Conservation (phyloP, 2,113 vertebrate species). For the Ictalurus punctatus region DNA sequence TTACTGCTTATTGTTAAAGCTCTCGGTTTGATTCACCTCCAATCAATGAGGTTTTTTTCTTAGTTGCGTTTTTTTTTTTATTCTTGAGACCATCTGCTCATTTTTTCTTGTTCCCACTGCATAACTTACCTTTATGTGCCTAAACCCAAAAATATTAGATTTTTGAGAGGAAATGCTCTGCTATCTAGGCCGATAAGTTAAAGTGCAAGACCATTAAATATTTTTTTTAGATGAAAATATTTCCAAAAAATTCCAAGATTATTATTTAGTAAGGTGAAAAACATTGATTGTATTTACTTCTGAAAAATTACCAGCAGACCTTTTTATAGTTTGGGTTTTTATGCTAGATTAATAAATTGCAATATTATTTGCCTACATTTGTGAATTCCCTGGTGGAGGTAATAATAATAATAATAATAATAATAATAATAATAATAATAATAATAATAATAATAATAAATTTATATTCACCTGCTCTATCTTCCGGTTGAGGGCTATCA, state of each 20-base stretch:
- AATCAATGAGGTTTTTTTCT: background rate
- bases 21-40: background rate
- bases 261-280: too few species aligned
- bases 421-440: background rate
- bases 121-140: background rate
- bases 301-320: too few species aligned
- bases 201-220: background rate
- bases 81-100: background rate
- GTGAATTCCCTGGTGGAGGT: background rate
- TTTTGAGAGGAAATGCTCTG: background rate
- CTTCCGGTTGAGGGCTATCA: background rate
- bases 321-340: background rate
- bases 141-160: background rate
- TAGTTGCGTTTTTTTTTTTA: background rate
- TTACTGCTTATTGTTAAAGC: background rate
- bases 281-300: too few species aligned
- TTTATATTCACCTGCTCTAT: background rate
- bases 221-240: too few species aligned
- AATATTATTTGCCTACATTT: background rate
- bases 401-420: too few species aligned
- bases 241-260: too few species aligned
- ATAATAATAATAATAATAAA: background rate
- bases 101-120: background rate
- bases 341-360: background rate
- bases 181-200: background rate